phyloP scores from a whole-genome alignment of 1,140 invertebrate genomes.

The Campodea augens region DNA sequence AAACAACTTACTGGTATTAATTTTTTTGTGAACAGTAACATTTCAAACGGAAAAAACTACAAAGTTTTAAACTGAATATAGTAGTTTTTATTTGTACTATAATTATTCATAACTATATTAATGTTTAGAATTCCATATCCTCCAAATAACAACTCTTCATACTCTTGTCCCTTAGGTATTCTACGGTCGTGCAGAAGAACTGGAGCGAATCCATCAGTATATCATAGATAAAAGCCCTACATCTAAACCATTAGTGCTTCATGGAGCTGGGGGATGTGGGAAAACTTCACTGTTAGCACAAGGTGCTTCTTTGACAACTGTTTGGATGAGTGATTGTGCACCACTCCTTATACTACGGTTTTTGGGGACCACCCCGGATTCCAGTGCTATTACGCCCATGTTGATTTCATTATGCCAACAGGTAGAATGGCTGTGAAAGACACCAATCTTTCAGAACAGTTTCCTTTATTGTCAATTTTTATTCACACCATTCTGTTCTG shows the following conservation, averaged over 20 bases:
- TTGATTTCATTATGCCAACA: slow-evolving; percentile 89
- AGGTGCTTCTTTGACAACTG: slow-evolving; percentile 55
- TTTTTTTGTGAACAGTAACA: too few species aligned
- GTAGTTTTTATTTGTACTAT: too few species aligned
- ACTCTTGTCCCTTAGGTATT: slow-evolving; percentile 72
- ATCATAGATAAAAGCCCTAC: slow-evolving; percentile 41
- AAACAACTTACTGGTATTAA: too few species aligned
- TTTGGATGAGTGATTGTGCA: slow-evolving; percentile 50
- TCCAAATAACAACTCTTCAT: too few species aligned
- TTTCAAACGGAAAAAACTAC: too few species aligned
- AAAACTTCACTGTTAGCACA: slow-evolving; percentile 93
- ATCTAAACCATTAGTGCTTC: slow-evolving; percentile 78
- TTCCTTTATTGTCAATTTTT: too few species aligned
- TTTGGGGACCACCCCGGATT: slow-evolving; percentile 91
- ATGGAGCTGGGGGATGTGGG: slow-evolving; percentile 89
- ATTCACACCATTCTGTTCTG: too few species aligned
- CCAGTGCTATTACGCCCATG: slow-evolving; percentile 80
- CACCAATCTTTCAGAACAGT: too few species aligned
- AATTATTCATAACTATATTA: too few species aligned
- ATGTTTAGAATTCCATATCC: too few species aligned
- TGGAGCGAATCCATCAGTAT: slow-evolving; percentile 63
- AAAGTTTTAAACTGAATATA: too few species aligned
- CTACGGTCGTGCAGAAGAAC: slow-evolving; percentile 74
- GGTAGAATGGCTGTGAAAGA: slow-evolving; percentile 26
- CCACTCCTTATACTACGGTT: slow-evolving; percentile 82